phyloP scores from a whole-genome alignment of 2,888 invertebrate species.

The Adelognathus sp. region DNA sequence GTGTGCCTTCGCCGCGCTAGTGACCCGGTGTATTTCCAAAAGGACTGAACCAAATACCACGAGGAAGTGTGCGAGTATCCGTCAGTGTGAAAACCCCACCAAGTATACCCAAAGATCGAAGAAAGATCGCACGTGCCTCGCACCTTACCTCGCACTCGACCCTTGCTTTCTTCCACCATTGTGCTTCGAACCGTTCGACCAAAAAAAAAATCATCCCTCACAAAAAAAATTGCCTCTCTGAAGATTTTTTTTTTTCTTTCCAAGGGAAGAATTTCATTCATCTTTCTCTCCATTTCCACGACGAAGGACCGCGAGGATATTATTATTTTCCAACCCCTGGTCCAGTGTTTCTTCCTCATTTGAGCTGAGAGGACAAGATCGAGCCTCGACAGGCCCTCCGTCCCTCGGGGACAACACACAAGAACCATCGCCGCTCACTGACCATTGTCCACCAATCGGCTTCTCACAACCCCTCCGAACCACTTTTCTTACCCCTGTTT shows the following conservation, averaged over 20 bases:
- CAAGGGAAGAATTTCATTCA: conserved; percentile 10
- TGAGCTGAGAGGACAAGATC: conserved; percentile 26
- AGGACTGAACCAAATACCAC: conserved; percentile 34
- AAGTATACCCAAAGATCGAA: conserved; percentile 11
- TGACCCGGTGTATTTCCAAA: conserved; percentile 46
- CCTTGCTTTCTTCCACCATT: conserved; percentile 45
- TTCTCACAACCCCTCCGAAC: conserved; percentile 55
- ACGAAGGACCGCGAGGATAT: neutral
- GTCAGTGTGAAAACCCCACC: conserved; percentile 12
- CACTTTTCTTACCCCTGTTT: conserved; percentile 37
- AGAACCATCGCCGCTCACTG: conserved; percentile 63
- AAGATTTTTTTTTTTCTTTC: conserved; percentile 26
- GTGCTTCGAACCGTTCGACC: neutral
- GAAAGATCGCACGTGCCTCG: conserved; percentile 55
- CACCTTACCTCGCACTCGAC: conserved; percentile 45
- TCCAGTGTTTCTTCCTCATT: conserved; percentile 51
- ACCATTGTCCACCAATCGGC: conserved; percentile 70
- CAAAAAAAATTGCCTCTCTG: neutral
- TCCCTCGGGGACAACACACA: conserved; percentile 55
- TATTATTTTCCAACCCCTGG: conserved; percentile 58
- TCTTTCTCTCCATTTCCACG: conserved; percentile 36
- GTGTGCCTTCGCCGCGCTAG: conserved; percentile 34
- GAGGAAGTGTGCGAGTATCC: conserved; percentile 10
- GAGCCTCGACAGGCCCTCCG: neutral
- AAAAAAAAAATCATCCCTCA: neutral